phyloP scores from a whole-genome alignment of 2,113 vertebrate genomes.

The Chloroceryle aenea region DNA sequence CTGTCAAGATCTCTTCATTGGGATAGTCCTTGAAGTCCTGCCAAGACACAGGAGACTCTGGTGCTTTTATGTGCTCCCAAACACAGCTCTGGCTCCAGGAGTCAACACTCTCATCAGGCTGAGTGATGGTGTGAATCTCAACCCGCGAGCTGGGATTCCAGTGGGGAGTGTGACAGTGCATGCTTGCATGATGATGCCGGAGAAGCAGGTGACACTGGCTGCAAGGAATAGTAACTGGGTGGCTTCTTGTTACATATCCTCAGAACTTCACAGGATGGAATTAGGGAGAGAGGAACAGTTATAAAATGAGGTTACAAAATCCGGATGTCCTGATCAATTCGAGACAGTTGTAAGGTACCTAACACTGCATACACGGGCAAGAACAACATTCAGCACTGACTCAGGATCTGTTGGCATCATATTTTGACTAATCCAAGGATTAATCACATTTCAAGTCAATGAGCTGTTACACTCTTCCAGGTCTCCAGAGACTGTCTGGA shows the following conservation, averaged over 20 bases:
- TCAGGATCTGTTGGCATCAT: conserved; percentile 67
- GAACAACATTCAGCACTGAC: conserved; percentile 48
- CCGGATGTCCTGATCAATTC: conserved; percentile 79
- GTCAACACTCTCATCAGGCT: conserved; percentile 75
- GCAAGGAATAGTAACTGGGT: conserved; percentile 71
- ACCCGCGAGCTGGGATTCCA: conserved; percentile 81
- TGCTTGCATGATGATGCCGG: conserved; percentile 81
- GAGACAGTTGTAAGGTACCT: conserved; percentile 75
- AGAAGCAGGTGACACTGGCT: conserved; percentile 81
- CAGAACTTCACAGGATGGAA: conserved; percentile 82
- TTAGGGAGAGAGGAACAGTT: conserved; percentile 77
- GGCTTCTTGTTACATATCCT: conserved; percentile 83
- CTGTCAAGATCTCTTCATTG: conserved; percentile 81
- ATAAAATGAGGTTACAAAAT: conserved; percentile 80
- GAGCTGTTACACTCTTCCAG: conserved; percentile 47
- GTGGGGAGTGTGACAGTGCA: conserved; percentile 77
- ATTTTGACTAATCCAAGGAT: conserved; percentile 73
- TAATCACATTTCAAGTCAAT: conserved; percentile 67
- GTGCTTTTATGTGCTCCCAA: conserved; percentile 83
- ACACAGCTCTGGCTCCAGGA: conserved; percentile 74
- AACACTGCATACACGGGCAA: conserved; percentile 59
- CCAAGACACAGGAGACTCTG: conserved; percentile 78
- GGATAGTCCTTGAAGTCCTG: conserved; percentile 83
- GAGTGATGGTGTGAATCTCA: conserved; percentile 83
- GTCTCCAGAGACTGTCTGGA: not conserved